A percentile compares a stretch with the other conserved stretches of the same genome.
These are phyloP conservation scores for Epizoanthus scotinus DNA, from an alignment of 92 coral and sea anemone species.

Conservation along the genomic window DNA sequence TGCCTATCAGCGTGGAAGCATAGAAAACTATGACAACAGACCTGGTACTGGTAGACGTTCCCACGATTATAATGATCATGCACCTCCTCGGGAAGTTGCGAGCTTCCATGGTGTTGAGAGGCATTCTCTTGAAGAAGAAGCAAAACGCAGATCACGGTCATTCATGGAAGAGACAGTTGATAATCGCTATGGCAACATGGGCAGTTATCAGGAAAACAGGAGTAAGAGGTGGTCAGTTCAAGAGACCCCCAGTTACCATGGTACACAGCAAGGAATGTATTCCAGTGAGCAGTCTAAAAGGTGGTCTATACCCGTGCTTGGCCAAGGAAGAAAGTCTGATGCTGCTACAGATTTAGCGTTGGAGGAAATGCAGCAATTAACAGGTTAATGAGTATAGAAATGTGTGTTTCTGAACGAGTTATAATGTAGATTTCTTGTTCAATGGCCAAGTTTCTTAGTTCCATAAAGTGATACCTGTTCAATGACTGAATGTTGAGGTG, in stretches of 20 bases:
- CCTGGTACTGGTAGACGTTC: neutral
- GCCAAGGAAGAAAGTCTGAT: conserved; percentile 21
- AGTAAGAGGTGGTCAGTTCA: conserved; percentile 21
- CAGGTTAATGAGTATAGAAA: conserved; percentile 1
- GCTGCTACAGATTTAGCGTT: conserved; percentile 9
- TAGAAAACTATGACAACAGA: neutral
- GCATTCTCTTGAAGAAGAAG: neutral
- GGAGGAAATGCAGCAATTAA: conserved; percentile 11
- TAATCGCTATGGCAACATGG: neutral
- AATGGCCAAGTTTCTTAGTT: no score
- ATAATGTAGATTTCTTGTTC: no score
- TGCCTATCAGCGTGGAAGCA: neutral
- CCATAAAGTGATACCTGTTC: no score
- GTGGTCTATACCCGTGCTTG: conserved; percentile 25
- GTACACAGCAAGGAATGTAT: neutral
- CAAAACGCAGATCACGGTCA: neutral
- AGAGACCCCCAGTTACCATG: neutral
- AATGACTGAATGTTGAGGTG: no score
- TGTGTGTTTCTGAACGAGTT: no score
- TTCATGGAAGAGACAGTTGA: neutral
- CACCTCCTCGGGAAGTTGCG: neutral
- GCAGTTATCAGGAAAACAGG: neutral
- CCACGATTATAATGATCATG: neutral
- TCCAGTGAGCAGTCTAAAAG: neutral
- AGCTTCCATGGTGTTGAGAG: neutral